Percentiles rank a stretch among this genome's conserved stretches.
Conservation (phyloP, 2,113 vertebrate genomes). For the Anguilla rostrata region DNA sequence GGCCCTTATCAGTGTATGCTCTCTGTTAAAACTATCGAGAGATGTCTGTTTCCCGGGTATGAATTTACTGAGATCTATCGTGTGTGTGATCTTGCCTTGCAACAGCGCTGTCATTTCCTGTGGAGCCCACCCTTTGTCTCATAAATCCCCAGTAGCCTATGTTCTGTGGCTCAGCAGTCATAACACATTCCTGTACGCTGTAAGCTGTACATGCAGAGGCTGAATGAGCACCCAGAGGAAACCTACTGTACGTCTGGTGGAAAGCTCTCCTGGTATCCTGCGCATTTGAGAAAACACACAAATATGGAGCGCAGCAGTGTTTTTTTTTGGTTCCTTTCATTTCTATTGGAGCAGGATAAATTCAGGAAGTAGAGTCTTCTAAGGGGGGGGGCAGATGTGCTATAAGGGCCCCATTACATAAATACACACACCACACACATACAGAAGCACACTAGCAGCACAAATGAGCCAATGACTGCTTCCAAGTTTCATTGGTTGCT, state of each 20-base stretch:
- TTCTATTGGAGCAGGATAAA: constrained; percentile 58
- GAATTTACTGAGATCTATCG: background rate
- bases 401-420: constrained; percentile 49
- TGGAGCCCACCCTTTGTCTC: background rate
- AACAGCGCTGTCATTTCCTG: background rate
- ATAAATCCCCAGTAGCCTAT: background rate
- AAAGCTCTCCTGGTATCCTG: background rate
- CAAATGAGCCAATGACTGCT: background rate
- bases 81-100: background rate
- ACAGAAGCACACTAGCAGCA: background rate
- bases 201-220: background rate
- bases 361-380: constrained; percentile 68
- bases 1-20: background rate
- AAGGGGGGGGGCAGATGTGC: constrained; percentile 55
- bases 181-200: background rate
- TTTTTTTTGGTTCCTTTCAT: constrained; percentile 53
- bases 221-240: background rate
- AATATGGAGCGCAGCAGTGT: constrained; percentile 25
- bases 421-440: constrained; percentile 34
- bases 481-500: background rate
- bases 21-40: background rate
- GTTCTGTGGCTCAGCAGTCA: background rate
- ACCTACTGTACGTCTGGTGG: background rate
- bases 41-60: background rate
- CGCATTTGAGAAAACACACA: constrained; percentile 24